Evolutionary conservation across 2,888 invertebrate genomes (phyloP).

Genomic region (Agriopis aurantiaria): DNA sequence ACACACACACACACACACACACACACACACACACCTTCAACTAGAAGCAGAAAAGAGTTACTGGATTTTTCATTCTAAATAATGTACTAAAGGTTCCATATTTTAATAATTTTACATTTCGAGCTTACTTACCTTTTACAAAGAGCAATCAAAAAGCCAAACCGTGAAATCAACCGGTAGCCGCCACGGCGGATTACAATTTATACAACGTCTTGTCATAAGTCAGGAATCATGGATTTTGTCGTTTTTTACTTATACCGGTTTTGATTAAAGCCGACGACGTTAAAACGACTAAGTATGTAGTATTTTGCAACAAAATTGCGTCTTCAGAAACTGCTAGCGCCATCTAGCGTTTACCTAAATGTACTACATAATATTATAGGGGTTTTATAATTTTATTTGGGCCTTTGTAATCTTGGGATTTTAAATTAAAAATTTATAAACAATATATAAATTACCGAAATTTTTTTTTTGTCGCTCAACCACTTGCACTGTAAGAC

Average conservation of each 20-base stretch:
- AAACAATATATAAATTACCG: too few species aligned
- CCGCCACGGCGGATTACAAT: constrained; percentile 4
- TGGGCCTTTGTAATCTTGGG: neutral
- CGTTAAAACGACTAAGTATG: neutral
- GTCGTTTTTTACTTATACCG: constrained; percentile 1
- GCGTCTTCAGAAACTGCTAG: constrained; percentile 42
- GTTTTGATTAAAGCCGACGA: neutral
- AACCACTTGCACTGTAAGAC: too few species aligned
- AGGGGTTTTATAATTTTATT: neutral
- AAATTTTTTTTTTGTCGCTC: too few species aligned
- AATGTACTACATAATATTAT: neutral
- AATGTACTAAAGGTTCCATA: too few species aligned
- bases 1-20: too few species aligned
- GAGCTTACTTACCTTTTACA: too few species aligned
- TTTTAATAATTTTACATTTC: too few species aligned
- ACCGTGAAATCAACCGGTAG: constrained; percentile 14
- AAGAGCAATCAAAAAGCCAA: neutral
- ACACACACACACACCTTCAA: too few species aligned
- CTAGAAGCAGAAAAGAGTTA: too few species aligned
- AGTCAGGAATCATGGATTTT: neutral
- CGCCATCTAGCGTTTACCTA: constrained; percentile 60
- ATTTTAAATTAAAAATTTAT: neutral
- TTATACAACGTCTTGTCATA: constrained; percentile 2
- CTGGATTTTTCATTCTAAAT: too few species aligned
- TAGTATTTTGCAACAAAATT: neutral